Percentiles rank a stretch among this genome's conserved stretches.
Evolutionary conservation across 2,113 vertebrate species (phyloP).

Genomic region (Tachysurus vachellii): DNA sequence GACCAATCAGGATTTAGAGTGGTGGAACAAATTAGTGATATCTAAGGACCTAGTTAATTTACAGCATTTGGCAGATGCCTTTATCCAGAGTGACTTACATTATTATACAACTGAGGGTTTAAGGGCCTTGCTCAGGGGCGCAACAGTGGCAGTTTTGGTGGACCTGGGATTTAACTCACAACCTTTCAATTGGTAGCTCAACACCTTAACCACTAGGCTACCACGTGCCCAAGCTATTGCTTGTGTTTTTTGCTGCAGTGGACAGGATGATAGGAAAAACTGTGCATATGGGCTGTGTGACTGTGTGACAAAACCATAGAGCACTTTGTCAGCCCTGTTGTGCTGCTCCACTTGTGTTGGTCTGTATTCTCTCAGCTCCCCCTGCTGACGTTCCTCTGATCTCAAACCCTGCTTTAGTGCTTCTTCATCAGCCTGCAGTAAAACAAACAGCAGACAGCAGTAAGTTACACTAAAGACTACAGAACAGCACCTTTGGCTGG

Average conservation of each 20-base stretch:
- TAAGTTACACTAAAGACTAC: neutral
- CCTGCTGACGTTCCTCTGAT: constrained; percentile 10
- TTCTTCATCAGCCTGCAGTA: neutral
- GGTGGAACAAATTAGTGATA: neutral
- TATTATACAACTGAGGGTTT: no score
- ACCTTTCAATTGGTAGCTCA: neutral
- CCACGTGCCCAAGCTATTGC: neutral
- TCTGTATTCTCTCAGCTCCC: neutral
- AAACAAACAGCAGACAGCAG: neutral
- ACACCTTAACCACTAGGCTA: no score
- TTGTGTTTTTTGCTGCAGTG: neutral
- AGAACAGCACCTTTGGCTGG: neutral
- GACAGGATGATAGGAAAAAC: neutral
- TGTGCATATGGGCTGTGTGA: neutral
- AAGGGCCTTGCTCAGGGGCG: no score
- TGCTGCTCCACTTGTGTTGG: neutral
- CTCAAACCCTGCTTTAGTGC: neutral
- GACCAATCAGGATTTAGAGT: neutral
- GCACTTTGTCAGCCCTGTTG: neutral
- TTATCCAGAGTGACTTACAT: no score
- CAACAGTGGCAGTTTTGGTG: no score
- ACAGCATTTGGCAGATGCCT: no score
- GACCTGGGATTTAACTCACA: no score
- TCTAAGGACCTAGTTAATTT: neutral
- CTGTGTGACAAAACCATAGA: neutral